Evolutionary conservation across 2,888 invertebrate genomes (phyloP).

Genomic region (Aphidoletes aphidimyza): DNA sequence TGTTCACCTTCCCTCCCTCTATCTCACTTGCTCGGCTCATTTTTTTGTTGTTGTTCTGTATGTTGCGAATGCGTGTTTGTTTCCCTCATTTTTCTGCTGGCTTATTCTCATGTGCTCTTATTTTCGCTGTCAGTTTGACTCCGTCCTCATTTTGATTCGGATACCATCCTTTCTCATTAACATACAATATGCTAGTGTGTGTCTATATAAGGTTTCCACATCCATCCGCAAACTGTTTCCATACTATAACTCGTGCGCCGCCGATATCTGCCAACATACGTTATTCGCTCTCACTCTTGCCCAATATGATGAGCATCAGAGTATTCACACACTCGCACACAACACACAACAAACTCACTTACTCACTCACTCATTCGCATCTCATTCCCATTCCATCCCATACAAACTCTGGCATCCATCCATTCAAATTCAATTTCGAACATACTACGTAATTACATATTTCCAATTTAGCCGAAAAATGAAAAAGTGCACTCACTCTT

Average conservation of each 20-base stretch:
- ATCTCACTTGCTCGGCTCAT: background rate
- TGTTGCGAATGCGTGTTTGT: conserved; percentile 5
- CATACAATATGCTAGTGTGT: conserved; percentile 47
- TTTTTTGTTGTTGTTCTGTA: background rate
- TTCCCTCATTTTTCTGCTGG: background rate
- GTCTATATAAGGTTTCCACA: conserved; percentile 33
- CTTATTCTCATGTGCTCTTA: background rate
- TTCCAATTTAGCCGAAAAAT: conserved; percentile 46
- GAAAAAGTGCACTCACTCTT: conserved; percentile 16
- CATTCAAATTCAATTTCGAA: conserved; percentile 46
- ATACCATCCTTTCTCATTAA: conserved; percentile 51
- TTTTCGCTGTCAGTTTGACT: conserved; percentile 46
- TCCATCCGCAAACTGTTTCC: conserved; percentile 25
- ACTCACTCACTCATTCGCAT: too few relatives aligned
- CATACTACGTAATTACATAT: conserved; percentile 51
- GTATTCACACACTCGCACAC: background rate
- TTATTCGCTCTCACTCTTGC: background rate
- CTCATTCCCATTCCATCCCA: background rate
- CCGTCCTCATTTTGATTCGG: conserved; percentile 39
- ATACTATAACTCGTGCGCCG: background rate
- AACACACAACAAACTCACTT: too few relatives aligned
- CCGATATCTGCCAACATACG: background rate
- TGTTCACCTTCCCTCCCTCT: background rate
- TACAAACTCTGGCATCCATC: conserved; percentile 20
- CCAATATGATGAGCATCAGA: too few relatives aligned